Conservation (phyloP, 1,140 invertebrate species). For the Harlomillsia oculata region DNA sequence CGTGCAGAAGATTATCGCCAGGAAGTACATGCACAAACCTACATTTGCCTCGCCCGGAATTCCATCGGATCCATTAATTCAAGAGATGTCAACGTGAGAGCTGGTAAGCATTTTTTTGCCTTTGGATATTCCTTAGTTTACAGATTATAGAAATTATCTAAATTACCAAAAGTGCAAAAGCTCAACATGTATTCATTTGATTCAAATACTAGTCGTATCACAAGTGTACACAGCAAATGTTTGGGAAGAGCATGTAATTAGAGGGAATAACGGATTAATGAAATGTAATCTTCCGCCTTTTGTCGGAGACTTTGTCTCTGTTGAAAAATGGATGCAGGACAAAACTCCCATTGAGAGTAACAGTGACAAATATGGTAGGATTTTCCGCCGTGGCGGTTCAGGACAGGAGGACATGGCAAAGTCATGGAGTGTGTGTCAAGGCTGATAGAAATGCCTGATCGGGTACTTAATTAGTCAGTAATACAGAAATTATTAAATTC, state of each 20-base stretch:
- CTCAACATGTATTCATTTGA: not conserved
- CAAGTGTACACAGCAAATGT: slow-evolving; percentile 79
- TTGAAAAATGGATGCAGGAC: slow-evolving; percentile 45
- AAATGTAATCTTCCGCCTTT: slow-evolving; percentile 45
- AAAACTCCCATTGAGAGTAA: slow-evolving; percentile 45
- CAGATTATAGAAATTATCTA: not conserved
- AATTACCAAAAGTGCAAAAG: no score
- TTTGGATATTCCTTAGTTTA: not conserved
- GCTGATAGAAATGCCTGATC: no score
- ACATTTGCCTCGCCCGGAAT: slow-evolving; percentile 81
- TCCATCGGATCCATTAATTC: slow-evolving; percentile 80
- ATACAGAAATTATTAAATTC: no score
- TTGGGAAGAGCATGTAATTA: slow-evolving; percentile 82
- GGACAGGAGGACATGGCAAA: no score
- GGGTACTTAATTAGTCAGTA: no score
- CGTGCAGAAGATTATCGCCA: slow-evolving; percentile 82
- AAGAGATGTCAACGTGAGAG: slow-evolving; percentile 82
- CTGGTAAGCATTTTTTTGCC: slow-evolving; percentile 62
- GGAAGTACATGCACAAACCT: slow-evolving; percentile 86
- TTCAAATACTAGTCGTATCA: slow-evolving; percentile 57
- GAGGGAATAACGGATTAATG: slow-evolving; percentile 46
- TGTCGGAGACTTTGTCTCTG: slow-evolving; percentile 44
- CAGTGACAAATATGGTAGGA: slow-evolving; percentile 32
- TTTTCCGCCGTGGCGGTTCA: not conserved
- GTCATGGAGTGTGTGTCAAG: no score